Evolutionary conservation across 2,113 vertebrate species (phyloP), one percentile per base, ranked within the genome.

Genomic region (Pseudorectes ferrugineus): DNA sequence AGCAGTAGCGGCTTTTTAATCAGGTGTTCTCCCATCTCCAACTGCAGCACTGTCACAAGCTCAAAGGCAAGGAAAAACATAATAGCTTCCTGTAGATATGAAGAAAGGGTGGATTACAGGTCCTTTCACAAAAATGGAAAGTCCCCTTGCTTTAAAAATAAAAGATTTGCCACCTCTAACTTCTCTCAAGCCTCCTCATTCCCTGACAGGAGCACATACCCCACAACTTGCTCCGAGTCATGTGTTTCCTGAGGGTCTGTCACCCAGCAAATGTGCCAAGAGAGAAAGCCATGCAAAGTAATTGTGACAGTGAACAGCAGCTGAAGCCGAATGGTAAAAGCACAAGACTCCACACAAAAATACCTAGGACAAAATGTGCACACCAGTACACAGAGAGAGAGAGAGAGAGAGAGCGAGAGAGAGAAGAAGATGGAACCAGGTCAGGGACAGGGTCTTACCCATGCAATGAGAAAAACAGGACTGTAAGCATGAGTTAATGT

Each of bases 311-410:
- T 21, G 89, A 94, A 77, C 54, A 91, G 92, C 78, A 96, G 88
- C 71, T 93, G 89, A 93, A 93, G 65, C 46, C 1, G 6, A 83
- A 23, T 62, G 68, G 75, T 31, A 89, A 76, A 93, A 79, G 74
- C 62, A 59, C 36, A 83, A 28, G 75, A 92, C 72, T 85, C 29
- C 5, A 4, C n/a, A 67, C 58, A 78, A 78, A 92, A 93, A 92
- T 93, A 95, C 82, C 84, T 86, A 76, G 59, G 82, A 94, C 79
- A 95, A 94, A 95, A 80, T 36, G 52, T 74, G 40, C 57, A 76
- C 43, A 76, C 43, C 51, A 52, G 51, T 48, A 85, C 42, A 42
- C 1, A 15, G 11, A 48, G 20, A 54, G 14, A 51, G 19, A 67
- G 14, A n/a, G 14, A 36, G 62, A 49, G 63, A 54, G n/a, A 23